Conservation (phyloP, 2,113 vertebrate species). For the Lipotes vexillifer region DNA sequence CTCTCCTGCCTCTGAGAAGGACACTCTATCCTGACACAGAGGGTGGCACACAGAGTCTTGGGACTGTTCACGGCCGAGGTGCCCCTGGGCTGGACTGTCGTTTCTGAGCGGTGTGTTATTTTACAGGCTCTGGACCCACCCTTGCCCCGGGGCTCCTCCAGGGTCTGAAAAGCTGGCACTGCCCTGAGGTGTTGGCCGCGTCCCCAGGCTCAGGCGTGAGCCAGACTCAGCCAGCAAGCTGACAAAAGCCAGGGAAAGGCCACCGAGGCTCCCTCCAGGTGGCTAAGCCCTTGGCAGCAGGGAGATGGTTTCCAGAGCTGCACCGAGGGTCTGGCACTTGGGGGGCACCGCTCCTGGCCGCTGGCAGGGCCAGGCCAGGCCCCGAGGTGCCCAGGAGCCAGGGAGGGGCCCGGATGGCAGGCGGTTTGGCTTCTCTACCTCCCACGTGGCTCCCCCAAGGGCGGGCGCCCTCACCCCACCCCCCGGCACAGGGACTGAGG, state of each 20-base stretch:
- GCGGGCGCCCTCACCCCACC: rapidly evolving
- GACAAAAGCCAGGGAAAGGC: background rate
- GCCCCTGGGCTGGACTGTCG: background rate
- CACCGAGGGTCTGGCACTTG: background rate
- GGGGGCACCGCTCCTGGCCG: background rate
- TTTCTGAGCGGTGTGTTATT: background rate
- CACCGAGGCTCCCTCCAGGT: background rate
- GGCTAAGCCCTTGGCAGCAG: rapidly evolving
- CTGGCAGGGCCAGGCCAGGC: background rate
- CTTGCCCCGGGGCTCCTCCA: background rate
- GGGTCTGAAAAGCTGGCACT: background rate
- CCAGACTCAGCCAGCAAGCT: background rate
- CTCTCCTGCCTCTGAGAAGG: background rate
- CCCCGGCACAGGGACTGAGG: rapidly evolving
- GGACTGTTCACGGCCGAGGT: background rate
- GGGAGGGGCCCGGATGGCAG: background rate
- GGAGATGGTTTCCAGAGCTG: background rate
- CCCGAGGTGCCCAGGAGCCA: background rate
- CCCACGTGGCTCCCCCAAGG: too few species aligned
- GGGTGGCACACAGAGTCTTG: background rate
- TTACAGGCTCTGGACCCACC: background rate
- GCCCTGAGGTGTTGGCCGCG: background rate
- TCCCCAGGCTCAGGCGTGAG: background rate
- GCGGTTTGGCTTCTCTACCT: background rate
- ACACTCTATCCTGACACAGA: background rate